These are phyloP conservation scores for Abrostola tripartita DNA, from an alignment of 2,888 invertebrate genomes.

Conservation along the genomic window DNA sequence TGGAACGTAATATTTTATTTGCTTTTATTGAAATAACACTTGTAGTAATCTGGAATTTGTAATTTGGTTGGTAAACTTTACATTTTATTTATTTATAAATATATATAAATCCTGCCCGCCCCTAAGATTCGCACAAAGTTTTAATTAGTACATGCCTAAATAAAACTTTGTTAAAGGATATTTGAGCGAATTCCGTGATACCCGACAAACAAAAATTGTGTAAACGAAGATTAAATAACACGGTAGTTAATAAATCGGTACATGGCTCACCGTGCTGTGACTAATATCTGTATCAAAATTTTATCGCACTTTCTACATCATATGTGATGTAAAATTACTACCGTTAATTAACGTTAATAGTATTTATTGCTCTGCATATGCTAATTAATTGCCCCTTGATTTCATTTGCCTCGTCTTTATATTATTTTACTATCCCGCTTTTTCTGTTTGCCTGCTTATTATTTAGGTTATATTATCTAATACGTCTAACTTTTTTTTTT, in stretches of 20 bases:
- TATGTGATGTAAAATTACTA: constrained; percentile 48
- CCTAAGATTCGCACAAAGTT: too few species aligned
- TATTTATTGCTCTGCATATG: constrained; percentile 38
- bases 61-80: too few species aligned
- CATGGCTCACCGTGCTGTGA: constrained; percentile 35
- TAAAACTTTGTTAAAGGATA: too few species aligned
- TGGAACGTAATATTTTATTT: not conserved
- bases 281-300: constrained; percentile 55
- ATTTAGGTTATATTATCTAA: too few species aligned
- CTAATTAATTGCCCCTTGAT: constrained; percentile 37
- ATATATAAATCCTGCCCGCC: too few species aligned
- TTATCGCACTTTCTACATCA: constrained; percentile 56
- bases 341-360: constrained; percentile 35
- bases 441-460: too few species aligned
- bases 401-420: not conserved
- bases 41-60: too few species aligned
- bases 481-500: too few species aligned
- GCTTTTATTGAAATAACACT: constrained; percentile 9
- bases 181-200: constrained; percentile 14
- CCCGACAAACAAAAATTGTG: constrained; percentile 20
- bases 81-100: too few species aligned
- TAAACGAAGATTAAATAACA: constrained; percentile 43
- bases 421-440: not conserved
- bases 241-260: constrained; percentile 33
- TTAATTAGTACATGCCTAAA: too few species aligned